These are phyloP conservation scores for Leucophenga montana DNA, from an alignment of 2,888 invertebrate species.

Conservation along the genomic window DNA sequence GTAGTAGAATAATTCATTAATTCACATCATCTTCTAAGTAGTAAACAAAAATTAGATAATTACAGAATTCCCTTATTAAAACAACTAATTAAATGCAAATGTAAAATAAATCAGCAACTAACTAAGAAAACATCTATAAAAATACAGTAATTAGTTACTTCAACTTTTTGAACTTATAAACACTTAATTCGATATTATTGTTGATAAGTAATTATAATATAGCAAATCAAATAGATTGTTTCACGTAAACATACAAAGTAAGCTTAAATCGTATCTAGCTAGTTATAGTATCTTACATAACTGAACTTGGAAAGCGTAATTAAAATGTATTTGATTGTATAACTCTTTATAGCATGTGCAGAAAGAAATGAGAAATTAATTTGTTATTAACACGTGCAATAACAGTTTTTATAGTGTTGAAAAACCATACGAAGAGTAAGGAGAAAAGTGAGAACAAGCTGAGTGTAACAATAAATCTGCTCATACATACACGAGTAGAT, in stretches of 20 bases:
- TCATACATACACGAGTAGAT: too few species aligned
- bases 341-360: too few species aligned
- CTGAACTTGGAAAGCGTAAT: too few species aligned
- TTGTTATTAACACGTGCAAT: too few species aligned
- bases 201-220: neutral
- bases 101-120: neutral
- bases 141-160: neutral
- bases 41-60: constrained; percentile 7
- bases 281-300: neutral
- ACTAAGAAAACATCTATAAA: neutral
- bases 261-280: neutral
- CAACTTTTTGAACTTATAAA: constrained; percentile 1
- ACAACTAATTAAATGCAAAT: constrained; percentile 21
- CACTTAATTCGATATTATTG: neutral
- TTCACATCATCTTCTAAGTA: too few species aligned
- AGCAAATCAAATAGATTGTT: neutral
- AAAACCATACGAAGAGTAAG: too few species aligned
- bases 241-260: neutral
- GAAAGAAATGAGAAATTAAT: too few species aligned
- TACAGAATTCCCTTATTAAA: constrained; percentile 1
- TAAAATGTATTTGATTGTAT: too few species aligned
- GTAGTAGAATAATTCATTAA: neutral
- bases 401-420: too few species aligned
- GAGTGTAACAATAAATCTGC: too few species aligned
- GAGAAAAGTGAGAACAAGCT: too few species aligned